These are phyloP conservation scores for Melinaea menophilus DNA, from an alignment of 2,888 invertebrate genomes.

Conservation along the genomic window DNA sequence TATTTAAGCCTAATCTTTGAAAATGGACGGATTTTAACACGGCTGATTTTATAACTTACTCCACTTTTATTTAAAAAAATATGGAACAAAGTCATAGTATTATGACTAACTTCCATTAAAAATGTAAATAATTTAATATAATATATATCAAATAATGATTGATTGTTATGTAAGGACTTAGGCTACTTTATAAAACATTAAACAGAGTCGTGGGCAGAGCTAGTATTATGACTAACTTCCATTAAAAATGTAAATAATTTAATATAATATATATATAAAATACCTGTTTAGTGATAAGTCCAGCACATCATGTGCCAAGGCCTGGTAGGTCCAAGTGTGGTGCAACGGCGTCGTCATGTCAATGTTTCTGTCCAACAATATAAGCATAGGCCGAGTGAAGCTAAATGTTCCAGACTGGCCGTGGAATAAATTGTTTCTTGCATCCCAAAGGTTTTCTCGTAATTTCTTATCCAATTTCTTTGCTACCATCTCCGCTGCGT, in stretches of 20 bases:
- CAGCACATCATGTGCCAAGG: conserved; percentile 96
- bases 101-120: neutral
- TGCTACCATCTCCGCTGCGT: conserved; percentile 99
- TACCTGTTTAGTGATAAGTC: conserved; percentile 92
- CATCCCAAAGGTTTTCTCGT: conserved; percentile 96
- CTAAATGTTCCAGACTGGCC: conserved; percentile 87
- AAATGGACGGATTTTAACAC: too few relatives aligned
- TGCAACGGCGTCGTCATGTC: conserved; percentile 99
- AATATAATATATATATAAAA: conserved; percentile 14
- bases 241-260: conserved; percentile 5
- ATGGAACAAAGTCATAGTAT: too few relatives aligned
- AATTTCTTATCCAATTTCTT: conserved; percentile 98
- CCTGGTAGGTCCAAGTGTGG: conserved; percentile 99
- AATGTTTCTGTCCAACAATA: conserved; percentile 94
- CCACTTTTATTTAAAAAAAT: too few relatives aligned
- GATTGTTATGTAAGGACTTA: too few relatives aligned
- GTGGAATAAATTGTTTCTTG: conserved; percentile 96
- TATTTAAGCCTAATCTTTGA: too few relatives aligned
- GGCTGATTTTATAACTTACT: too few relatives aligned
- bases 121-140: conserved; percentile 11
- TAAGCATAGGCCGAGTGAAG: conserved; percentile 95
- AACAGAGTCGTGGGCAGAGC: too few relatives aligned
- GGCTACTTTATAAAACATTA: too few relatives aligned
- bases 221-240: neutral
- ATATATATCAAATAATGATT: conserved; percentile 10